Conservation (phyloP, 2,888 invertebrate species). For the Uloborus plumipes region DNA sequence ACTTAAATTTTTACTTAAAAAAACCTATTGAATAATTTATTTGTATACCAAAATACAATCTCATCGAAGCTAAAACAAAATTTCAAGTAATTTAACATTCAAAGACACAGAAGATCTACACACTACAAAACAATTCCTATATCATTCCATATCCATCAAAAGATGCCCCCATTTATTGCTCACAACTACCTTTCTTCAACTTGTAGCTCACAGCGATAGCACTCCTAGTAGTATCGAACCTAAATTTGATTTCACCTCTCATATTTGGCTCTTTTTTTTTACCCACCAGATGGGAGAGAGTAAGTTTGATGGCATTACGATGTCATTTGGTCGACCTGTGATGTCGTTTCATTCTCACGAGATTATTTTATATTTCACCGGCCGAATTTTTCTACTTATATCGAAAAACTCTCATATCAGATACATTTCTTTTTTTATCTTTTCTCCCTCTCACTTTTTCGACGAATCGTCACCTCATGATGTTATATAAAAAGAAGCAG, state of each 20-base stretch:
- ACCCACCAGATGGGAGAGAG: conserved; percentile 23
- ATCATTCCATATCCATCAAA: background rate
- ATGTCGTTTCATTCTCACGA: conserved; percentile 49
- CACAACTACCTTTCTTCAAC: conserved; percentile 1
- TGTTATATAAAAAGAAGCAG: too few species aligned
- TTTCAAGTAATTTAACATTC: too few species aligned
- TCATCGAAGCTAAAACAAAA: too few species aligned
- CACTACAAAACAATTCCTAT: background rate
- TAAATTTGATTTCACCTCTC: conserved; percentile 41
- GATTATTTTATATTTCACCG: conserved; percentile 56
- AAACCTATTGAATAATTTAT: too few species aligned
- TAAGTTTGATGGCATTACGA: conserved; percentile 53
- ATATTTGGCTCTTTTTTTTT: conserved; percentile 34
- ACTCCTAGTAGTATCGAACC: conserved; percentile 28
- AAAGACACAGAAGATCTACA: background rate
- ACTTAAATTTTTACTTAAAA: too few species aligned
- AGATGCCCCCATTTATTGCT: conserved; percentile 8
- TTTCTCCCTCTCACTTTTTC: too few species aligned
- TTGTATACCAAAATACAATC: too few species aligned
- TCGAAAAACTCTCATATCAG: too few species aligned
- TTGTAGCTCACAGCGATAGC: conserved; percentile 15
- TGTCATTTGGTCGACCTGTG: conserved; percentile 37
- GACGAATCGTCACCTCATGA: too few species aligned
- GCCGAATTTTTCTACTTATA: background rate
- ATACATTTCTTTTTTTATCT: too few species aligned